Percentiles rank a stretch among this genome's conserved stretches.
Conservation (phyloP, 2,888 invertebrate species). For the Morpho achilles region DNA sequence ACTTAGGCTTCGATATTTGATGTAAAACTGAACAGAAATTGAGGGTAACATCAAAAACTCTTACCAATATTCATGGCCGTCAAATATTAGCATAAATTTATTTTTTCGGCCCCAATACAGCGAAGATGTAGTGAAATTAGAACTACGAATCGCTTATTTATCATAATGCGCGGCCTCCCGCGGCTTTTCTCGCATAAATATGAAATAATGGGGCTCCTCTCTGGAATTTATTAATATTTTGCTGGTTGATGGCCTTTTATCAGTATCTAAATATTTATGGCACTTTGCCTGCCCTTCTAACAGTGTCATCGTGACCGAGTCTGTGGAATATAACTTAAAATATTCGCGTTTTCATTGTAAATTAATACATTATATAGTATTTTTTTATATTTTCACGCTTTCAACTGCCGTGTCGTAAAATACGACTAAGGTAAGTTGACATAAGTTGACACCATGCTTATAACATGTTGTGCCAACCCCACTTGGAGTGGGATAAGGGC, state of each 20-base stretch:
- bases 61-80: constrained; percentile 4
- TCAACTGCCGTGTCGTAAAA: too few relatives aligned
- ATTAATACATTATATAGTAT: too few relatives aligned
- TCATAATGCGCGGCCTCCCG: constrained; percentile 15
- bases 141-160: constrained; percentile 26
- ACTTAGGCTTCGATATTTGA: too few relatives aligned
- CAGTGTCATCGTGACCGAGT: too few relatives aligned
- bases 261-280: neutral
- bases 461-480: too few relatives aligned
- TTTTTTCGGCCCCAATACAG: constrained; percentile 10
- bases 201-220: constrained; percentile 9
- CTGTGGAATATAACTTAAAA: too few relatives aligned
- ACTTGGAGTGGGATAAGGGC: too few relatives aligned
- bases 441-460: too few relatives aligned
- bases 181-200: constrained; percentile 12
- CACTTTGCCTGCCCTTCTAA: neutral
- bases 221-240: constrained; percentile 6
- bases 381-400: too few relatives aligned
- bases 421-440: too few relatives aligned
- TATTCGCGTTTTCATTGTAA: too few relatives aligned
- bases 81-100: constrained; percentile 11
- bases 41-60: neutral
- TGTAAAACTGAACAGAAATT: too few relatives aligned
- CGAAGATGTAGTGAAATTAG: constrained; percentile 23
- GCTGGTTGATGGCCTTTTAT: neutral